Evolutionary conservation across 2,888 invertebrate species (phyloP).

Genomic region (Drosophila anomelani): DNA sequence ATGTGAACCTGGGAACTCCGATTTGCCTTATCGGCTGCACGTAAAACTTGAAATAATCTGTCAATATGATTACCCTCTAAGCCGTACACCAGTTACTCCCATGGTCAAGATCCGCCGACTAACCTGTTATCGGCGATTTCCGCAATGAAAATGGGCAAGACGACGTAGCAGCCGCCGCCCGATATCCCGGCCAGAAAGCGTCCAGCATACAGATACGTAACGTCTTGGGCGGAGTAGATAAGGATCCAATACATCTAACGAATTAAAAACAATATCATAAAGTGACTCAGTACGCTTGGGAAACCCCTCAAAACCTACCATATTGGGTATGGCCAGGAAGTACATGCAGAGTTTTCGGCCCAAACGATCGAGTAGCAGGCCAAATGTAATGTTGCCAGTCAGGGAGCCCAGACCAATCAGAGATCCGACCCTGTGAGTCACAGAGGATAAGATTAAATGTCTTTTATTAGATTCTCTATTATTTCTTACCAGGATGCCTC

Average conservation of each 20-base stretch:
- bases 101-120: conserved; percentile 34
- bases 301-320: conserved; percentile 56
- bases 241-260: conserved; percentile 75
- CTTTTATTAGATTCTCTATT: background rate
- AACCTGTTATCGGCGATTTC: conserved; percentile 81
- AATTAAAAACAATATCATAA: background rate
- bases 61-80: conserved; percentile 4
- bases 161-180: conserved; percentile 78
- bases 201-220: conserved; percentile 74
- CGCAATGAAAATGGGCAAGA: conserved; percentile 77
- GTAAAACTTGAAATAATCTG: conserved; percentile 45
- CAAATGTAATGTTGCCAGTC: conserved; percentile 74
- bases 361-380: conserved; percentile 68
- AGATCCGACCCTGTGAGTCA: conserved; percentile 65
- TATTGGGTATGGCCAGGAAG: conserved; percentile 72
- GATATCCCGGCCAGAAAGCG: conserved; percentile 74
- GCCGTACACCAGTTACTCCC: conserved; percentile 2
- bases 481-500: conserved; percentile 64
- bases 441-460: background rate
- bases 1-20: background rate
- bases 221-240: conserved; percentile 66
- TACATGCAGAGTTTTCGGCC: conserved; percentile 74
- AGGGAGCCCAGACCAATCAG: conserved; percentile 74
- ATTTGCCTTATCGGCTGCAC: conserved; percentile 34
- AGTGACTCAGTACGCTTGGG: conserved; percentile 28